Evolutionary conservation across 1,140 invertebrate genomes (phyloP).

Genomic region (Saccostrea echinata): DNA sequence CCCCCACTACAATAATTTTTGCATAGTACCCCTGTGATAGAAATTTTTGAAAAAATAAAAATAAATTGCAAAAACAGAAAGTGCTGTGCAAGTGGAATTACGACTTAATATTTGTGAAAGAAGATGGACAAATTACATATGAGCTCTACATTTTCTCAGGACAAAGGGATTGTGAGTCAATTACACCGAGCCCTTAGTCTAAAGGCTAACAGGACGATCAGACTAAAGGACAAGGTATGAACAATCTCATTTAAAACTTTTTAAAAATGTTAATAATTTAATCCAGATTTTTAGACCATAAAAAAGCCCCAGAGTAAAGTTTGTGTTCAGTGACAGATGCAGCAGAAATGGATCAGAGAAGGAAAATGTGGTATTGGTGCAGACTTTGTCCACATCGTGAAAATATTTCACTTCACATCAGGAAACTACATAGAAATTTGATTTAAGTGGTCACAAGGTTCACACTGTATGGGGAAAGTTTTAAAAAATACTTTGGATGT

Average conservation of each 20-base stretch:
- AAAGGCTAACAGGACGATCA: constrained; percentile 3
- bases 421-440: constrained; percentile 20
- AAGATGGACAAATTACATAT: constrained; percentile 18
- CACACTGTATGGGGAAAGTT: neutral
- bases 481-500: neutral
- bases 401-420: neutral
- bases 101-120: neutral
- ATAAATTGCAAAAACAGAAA: neutral
- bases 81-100: constrained; percentile 14
- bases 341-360: neutral
- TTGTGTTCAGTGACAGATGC: neutral
- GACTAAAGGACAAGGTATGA: neutral
- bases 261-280: neutral
- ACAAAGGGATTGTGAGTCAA: neutral
- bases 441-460: constrained; percentile 30
- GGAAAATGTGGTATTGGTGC: neutral
- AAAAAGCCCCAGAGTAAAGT: neutral
- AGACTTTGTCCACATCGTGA: neutral
- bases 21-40: constrained; percentile 3
- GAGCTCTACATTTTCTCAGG: constrained; percentile 14
- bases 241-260: constrained; percentile 22
- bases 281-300: constrained; percentile 11
- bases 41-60: neutral
- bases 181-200: neutral
- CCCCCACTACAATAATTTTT: constrained; percentile 34